A percentile compares a stretch with the other conserved stretches of the same genome.
Evolutionary conservation across 2,113 vertebrate species (phyloP).

Genomic region (Chloebia gouldiae): DNA sequence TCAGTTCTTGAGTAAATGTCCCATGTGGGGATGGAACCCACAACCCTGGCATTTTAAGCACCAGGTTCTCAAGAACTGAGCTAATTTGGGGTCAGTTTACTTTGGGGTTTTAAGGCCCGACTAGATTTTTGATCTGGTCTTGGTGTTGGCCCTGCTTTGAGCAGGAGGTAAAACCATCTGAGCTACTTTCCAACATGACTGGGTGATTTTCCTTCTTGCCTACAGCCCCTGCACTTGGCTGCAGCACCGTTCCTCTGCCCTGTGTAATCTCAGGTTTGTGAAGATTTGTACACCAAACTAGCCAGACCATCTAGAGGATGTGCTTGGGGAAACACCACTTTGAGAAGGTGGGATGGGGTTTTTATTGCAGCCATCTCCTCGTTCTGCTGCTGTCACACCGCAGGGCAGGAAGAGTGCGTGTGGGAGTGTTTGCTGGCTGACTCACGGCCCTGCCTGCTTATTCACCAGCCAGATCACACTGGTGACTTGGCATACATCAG

Average conservation of each 20-base stretch:
- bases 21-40: neutral
- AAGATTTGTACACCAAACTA: rapidly evolving
- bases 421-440: neutral
- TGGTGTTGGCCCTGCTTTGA: neutral
- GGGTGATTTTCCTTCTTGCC: neutral
- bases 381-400: neutral
- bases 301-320: neutral
- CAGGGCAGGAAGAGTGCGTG: neutral
- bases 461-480: rapidly evolving
- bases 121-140: neutral
- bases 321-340: neutral
- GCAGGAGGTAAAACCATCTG: neutral
- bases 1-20: neutral
- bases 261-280: too few relatives aligned
- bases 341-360: neutral
- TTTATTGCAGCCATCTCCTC: neutral
- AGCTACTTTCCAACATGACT: neutral
- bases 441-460: rapidly evolving
- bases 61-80: neutral
- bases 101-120: neutral
- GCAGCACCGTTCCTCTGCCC: rapidly evolving
- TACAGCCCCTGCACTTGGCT: too few relatives aligned
- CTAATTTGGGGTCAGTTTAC: neutral
- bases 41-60: neutral
- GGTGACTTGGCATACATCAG: rapidly evolving